Conservation (phyloP, 2,888 invertebrate species). For the Hesperia comma region DNA sequence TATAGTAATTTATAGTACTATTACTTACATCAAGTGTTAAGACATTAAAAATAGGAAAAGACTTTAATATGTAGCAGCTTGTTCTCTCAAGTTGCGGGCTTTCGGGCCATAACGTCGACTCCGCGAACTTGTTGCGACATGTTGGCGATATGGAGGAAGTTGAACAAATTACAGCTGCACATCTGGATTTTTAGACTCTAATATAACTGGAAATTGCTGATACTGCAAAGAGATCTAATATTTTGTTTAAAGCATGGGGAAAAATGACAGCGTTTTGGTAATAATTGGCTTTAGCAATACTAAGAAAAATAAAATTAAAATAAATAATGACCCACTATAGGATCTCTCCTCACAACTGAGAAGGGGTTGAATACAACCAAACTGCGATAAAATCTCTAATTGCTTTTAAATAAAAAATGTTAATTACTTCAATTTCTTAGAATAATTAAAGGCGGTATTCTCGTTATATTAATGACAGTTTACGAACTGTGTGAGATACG, state of each 20-base stretch:
- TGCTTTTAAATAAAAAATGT: no score
- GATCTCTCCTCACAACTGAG: no score
- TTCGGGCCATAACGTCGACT: conserved; percentile 17
- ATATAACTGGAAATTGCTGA: conserved; percentile 1
- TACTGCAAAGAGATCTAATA: not conserved
- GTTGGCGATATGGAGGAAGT: conserved; percentile 28
- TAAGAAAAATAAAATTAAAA: no score
- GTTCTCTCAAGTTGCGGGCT: conserved; percentile 6
- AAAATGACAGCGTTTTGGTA: no score
- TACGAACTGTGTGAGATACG: no score
- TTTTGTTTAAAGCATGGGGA: not conserved
- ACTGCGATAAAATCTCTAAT: no score
- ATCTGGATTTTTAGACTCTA: not conserved
- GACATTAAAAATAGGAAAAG: not conserved
- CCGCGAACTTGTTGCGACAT: conserved; percentile 18
- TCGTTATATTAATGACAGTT: not conserved
- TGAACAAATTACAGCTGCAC: conserved; percentile 16
- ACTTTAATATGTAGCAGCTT: conserved; percentile 15
- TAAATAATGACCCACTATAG: no score
- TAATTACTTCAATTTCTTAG: no score
- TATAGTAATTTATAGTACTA: no score
- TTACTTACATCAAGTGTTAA: not conserved
- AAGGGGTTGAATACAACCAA: no score
- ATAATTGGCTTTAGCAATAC: no score
- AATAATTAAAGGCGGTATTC: not conserved